Evolutionary conservation across 2,888 invertebrate genomes (phyloP), one percentile per base, ranked within the genome.

Genomic region (Yponomeuta sedellus): DNA sequence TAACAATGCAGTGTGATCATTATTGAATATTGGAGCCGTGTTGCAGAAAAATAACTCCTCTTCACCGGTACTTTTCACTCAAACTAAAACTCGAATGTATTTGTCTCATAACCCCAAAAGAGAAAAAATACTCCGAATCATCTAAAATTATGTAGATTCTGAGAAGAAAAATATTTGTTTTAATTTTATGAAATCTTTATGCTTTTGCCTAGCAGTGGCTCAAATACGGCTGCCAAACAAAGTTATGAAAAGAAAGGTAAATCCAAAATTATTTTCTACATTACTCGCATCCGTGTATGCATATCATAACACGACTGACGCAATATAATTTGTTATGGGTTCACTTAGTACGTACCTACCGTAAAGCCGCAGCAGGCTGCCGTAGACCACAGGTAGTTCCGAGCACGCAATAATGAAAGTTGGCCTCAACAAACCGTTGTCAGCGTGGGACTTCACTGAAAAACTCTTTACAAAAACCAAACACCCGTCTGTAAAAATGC

Each of bases 351-450:
- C 61, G n/a, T n/a, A n/a, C 25, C 61, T n/a, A 16, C 34, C 62
- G 19, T 62, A n/a, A 39, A 62, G 8, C 62, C 62, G n/a, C 62
- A 59, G 16, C 59, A 10, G 34, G 34, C 34, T 8, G 34, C 16
- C 12, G 28, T 34, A 34, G 34, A 28, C 62, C 34, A 34, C 39
- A 62, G 19, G 39, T 34, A 61, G 61, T 28, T 28, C n/a, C 19
- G 5, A 2, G 62, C 34, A 62, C 10, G 39, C 62, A 62, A 62
- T 62, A 40, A 62, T 62, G 62, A 62, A 34, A 34, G 34, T 59
- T 20, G 59, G 20, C 20, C 25, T 16, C 12, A 52, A 12, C 16
- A 16, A 16, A 52, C 44, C 44, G 22, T 22, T 20, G 20, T 59
- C 25, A 59, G 22, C 3, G 25, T 20, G 4, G 22, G 11, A 59